These are phyloP conservation scores for Tenthredo scrophulariae DNA, from an alignment of 2,888 invertebrate genomes.

Conservation along the genomic window DNA sequence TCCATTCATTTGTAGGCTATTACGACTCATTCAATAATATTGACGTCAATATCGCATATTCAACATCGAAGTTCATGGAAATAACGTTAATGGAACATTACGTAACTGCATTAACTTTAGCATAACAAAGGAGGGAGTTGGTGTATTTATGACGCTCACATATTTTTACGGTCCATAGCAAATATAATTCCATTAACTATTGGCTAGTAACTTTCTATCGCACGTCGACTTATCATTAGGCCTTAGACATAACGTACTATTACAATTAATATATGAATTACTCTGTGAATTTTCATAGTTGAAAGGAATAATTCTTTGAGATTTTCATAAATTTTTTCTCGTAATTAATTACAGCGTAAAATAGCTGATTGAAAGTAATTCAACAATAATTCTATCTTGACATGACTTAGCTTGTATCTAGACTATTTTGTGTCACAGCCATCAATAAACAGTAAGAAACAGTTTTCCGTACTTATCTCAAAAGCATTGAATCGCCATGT, in stretches of 20 bases:
- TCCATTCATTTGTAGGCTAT: background rate
- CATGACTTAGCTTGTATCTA: background rate
- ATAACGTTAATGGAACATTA: background rate
- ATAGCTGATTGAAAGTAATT: background rate
- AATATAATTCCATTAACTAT: background rate
- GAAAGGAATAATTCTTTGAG: background rate
- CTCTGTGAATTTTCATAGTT: background rate
- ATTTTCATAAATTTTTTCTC: too few species aligned
- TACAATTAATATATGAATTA: background rate
- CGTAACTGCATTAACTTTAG: background rate
- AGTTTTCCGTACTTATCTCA: background rate
- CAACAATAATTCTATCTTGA: background rate
- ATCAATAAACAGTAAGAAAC: background rate
- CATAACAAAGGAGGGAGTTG: background rate
- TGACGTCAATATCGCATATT: background rate
- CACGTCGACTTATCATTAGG: background rate
- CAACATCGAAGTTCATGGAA: background rate
- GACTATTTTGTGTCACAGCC: background rate
- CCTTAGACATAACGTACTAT: background rate
- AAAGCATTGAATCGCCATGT: background rate
- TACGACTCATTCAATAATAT: background rate
- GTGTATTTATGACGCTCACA: background rate
- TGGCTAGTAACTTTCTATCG: background rate
- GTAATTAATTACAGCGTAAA: too few species aligned
- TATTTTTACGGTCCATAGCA: background rate